Evolutionary conservation across 2,113 vertebrate species (phyloP), one percentile per base, ranked within the genome.

Genomic region (Pavo muticus): DNA sequence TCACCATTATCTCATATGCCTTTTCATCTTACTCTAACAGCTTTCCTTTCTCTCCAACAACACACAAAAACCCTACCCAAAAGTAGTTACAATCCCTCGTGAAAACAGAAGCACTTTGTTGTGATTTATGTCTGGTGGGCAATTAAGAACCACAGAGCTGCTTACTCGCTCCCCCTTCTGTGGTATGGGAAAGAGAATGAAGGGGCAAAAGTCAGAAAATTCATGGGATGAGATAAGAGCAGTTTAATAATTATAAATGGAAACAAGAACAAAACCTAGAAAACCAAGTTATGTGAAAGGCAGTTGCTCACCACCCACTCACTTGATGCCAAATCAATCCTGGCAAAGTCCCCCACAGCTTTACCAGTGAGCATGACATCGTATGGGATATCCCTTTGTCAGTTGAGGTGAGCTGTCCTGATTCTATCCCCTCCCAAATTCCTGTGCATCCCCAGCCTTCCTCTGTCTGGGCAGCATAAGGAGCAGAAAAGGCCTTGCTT

Each of bases 1-100:
- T 56, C 24, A 21, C 5, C 29, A 64, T 64, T 85, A 48, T n/a
- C 5, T 14, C 14, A 12, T 3, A 14, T 0, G 0, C 11, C 3
- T 83, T 90, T 69, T 80, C 14, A 60, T 52, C 35, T 48, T 18
- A 12, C 11, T 79, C 70, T 1, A 60, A 24, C 63, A 68, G 16
- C 15, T 68, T 67, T 48, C 6, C 29, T 71, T 75, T 75, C 32
- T 65, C 7, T 60, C 48, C 63, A 39, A 35, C 16, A 56, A 44
- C 11, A 88, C 15, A 20, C 1, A 59, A 30, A 71, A 45, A 47
- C 52, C 42, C n/a, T 44, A 40, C 30, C n/a, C 44, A 77, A 82
- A 47, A 3, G 4, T 60, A 29, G 4, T n/a, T 77, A 54, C 11
- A 9, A 70, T 1, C 11, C 42, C 27, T 74, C 17, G 5, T n/a